Base-by-base conservation (phyloP, 2,113 vertebrate species). In the Monopterus albus region DNA sequence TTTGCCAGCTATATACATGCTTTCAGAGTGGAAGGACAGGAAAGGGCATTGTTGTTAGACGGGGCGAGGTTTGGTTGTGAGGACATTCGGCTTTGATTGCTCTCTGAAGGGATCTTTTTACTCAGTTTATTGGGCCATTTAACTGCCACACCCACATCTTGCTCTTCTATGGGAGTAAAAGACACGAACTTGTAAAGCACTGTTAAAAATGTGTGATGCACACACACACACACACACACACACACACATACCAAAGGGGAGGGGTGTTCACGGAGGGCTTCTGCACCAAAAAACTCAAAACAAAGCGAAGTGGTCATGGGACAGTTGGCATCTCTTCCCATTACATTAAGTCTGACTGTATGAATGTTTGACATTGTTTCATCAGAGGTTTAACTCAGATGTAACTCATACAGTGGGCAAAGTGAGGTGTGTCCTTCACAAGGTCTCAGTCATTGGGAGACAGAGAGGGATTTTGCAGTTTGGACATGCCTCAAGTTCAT, bases 41-140 rank as follows among this genome's bases (percentile, higher is more conserved):
- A 79, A 84, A 73, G 50, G 39, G 51, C 28, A 55, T 18, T 33
- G 69, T 50, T 57, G 65, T 35, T 17, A 52, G 64, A 57, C 40
- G 55, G 77, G 58, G 55, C 10, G 5, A 40, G 72, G 72, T 78
- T 64, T 73, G 66, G 52, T 77, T 83, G 80, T 78, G 59, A 59
- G 49, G 83, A 83, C 73, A 72, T 46, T 86, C n/a, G 58, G 20
- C 70, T 77, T 61, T 43, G 67, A 72, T 78, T 78, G 55, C 76
- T 82, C 43, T 84, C 78, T 86, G 75, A 86, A 78, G 84, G 78
- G 84, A 70, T 84, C 86, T 87, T 91, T 89, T 92, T 78, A 85
- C 73, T 58, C 29, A 13, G 56, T 91, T 91, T 89, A 92, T 90
- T 87, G 79, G 83, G 61, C 82, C 71, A 58, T 88, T 90, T 88